These are phyloP conservation scores for Melitaea cinxia DNA, from an alignment of 1,140 invertebrate genomes.

Conservation along the genomic window DNA sequence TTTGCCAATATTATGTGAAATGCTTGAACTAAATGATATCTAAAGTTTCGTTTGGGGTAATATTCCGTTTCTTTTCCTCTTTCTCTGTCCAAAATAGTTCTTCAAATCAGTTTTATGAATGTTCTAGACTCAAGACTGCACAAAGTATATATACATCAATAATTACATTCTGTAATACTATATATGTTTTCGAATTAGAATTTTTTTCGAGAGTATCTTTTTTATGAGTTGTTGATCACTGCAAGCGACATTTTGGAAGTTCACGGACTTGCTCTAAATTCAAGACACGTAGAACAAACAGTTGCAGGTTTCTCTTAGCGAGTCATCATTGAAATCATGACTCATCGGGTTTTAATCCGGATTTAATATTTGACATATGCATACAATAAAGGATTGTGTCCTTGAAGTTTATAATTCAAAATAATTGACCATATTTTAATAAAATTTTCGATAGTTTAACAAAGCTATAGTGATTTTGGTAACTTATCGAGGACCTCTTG, in stretches of 20 bases:
- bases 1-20: no score
- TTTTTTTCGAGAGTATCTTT: neutral
- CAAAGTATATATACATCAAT: no score
- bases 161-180: no score
- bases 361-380: neutral
- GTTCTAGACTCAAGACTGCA: no score
- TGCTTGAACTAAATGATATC: no score
- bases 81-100: no score
- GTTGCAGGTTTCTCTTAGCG: constrained; percentile 15
- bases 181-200: neutral
- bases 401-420: neutral
- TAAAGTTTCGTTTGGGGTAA: no score
- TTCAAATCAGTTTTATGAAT: no score
- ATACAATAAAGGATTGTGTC: neutral
- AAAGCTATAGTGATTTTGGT: no score
- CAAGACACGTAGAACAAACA: constrained; percentile 6
- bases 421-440: neutral
- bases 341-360: constrained; percentile 4
- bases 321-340: constrained; percentile 23
- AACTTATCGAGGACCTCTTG: no score
- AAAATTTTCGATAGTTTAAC: no score
- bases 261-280: constrained; percentile 22
- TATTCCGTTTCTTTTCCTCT: no score
- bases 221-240: neutral
- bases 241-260: constrained; percentile 13